Conservation (phyloP, 2,888 invertebrate genomes). For the Opisthograptis luteolata region DNA sequence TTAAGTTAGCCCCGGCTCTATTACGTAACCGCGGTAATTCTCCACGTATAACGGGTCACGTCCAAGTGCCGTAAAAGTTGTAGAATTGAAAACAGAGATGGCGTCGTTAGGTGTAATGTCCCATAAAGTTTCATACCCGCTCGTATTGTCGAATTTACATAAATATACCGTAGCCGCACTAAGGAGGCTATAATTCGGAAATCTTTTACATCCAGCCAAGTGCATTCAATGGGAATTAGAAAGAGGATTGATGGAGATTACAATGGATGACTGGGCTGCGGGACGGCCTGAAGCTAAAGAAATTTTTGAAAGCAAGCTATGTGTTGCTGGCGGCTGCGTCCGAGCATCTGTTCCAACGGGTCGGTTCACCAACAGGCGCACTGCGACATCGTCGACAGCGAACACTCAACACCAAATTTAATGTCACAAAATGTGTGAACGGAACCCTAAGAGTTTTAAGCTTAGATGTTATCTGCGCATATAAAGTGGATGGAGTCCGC, state of each 20-base stretch:
- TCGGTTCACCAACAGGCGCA: no score
- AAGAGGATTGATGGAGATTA: not conserved
- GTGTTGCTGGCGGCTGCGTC: no score
- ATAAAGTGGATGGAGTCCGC: not conserved
- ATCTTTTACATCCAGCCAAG: not conserved
- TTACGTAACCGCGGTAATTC: not conserved
- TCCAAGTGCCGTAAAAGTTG: conserved; percentile 17
- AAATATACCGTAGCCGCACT: conserved; percentile 14
- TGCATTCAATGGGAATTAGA: not conserved
- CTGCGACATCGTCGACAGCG: no score
- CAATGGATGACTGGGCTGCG: not conserved
- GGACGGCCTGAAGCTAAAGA: no score
- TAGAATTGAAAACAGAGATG: conserved; percentile 23
- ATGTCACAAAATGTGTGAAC: no score
- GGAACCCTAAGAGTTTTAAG: not conserved
- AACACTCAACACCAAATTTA: no score
- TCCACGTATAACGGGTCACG: conserved; percentile 8
- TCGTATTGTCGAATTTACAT: conserved; percentile 17
- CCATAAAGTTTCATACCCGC: conserved; percentile 18
- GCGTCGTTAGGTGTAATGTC: conserved; percentile 20
- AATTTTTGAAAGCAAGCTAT: no score
- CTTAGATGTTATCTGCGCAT: not conserved
- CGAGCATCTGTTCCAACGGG: no score
- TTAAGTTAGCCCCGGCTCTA: not conserved
- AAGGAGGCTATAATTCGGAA: conserved; percentile 4